Evolutionary conservation across 2,113 vertebrate species (phyloP).

Genomic region (Acanthisitta chloris): DNA sequence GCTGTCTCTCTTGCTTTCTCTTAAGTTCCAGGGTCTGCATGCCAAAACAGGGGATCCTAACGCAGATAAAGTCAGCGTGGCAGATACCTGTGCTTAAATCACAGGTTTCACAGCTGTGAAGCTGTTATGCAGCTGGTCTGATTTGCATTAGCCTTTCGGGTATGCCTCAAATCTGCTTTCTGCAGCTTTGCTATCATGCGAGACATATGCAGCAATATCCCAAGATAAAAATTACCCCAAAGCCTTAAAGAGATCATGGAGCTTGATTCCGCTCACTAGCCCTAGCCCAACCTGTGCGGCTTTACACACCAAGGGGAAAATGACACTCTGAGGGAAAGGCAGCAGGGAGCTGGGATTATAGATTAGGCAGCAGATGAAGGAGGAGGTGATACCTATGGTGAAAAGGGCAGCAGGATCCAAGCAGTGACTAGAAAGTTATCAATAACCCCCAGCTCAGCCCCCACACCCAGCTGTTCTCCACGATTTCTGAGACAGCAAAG

Average conservation of each 20-base stretch:
- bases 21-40: background rate
- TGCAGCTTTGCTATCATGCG: background rate
- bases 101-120: conserved; percentile 14
- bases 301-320: background rate
- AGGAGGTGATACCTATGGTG: rapidly evolving
- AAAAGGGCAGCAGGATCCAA: background rate
- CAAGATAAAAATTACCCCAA: background rate
- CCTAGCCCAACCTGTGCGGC: background rate
- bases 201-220: background rate
- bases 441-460: background rate
- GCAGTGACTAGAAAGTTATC: background rate
- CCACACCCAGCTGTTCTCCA: rapidly evolving
- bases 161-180: background rate
- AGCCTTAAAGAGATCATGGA: background rate
- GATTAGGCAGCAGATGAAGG: background rate
- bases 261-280: background rate
- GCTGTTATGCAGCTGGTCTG: background rate
- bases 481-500: background rate
- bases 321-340: background rate
- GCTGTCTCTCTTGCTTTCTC: background rate
- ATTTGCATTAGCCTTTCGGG: conserved; percentile 1
- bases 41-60: background rate
- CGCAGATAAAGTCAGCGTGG: background rate
- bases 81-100: background rate
- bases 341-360: background rate